Base-by-base conservation (phyloP, 2,888 invertebrate genomes). In the Nomada ruficornis region DNA sequence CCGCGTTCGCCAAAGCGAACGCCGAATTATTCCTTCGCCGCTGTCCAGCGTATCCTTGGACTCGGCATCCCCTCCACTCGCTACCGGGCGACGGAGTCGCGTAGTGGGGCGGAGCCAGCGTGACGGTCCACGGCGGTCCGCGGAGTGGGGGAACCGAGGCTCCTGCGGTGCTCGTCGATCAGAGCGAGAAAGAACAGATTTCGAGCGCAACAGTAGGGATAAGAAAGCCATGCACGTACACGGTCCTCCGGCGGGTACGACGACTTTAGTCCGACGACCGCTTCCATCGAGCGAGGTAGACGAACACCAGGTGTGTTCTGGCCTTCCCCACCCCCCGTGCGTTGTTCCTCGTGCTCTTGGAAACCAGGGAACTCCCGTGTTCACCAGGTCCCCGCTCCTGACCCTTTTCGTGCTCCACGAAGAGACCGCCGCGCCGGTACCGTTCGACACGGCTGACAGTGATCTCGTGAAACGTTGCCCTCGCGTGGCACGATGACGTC, bases 191-290 rank as follows among this genome's bases (percentile, higher is more conserved):
- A 63, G 84, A 77, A 78, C 68, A 74, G 81, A 81, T 82, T 86
- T 85, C 83, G 84, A 80, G 78, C 84, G 36, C 83, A 82, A 89
- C 90, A 90, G 92, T 89, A 92, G 92, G 92, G 91, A 92, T 92
- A 92, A 91, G 92, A 91, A 92, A 91, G 91, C 90, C 92, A 90
- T 91, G 91, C 91, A 92, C 90, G 87, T 90, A 90, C 90, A 88
- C 88, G 88, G 85, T 88, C 84, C 36, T 89, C 90, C 90, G 88
- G 90, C 89, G 90, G 47, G 87, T 87, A 78, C 89, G 89, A 87
- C 88, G 88, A 91, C 91, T 92, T 93, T 90, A 93, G 93, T 93
- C 93, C 91, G 89, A 91, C 93, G 90, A 92, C 90, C 91, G 92
- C 93, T 91, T 92, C 91, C 91, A 92, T 84, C 86, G 89, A 83